A percentile compares a stretch with the other conserved stretches of the same genome.
These are phyloP conservation scores for Neoaliturus tenellus DNA, from an alignment of 2,888 invertebrate species.

Conservation along the genomic window DNA sequence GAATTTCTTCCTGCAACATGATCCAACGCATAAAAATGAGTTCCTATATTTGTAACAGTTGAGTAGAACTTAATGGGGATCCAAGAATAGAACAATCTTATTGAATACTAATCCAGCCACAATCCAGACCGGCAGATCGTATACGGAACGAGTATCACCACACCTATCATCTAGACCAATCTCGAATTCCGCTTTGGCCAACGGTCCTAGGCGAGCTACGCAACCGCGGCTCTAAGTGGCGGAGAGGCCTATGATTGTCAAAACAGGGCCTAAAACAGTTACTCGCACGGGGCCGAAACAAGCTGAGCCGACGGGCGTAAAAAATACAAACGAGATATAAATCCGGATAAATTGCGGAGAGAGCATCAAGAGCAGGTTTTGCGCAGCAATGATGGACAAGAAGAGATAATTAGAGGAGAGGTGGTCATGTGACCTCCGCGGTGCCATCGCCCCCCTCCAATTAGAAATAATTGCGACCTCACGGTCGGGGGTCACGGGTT, in stretches of 20 bases:
- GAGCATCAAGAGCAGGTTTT: conserved; percentile 41
- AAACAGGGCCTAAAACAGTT: conserved; percentile 26
- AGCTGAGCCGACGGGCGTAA: conserved; percentile 9
- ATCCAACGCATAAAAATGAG: too few species aligned
- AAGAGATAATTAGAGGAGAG: conserved; percentile 41
- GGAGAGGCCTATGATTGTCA: neutral
- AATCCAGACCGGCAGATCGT: neutral
- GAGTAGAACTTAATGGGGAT: neutral
- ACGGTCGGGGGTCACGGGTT: conserved; percentile 18
- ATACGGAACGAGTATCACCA: neutral
- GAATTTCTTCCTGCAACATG: too few species aligned
- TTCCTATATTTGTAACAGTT: too few species aligned
- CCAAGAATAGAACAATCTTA: neutral
- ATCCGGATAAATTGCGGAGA: conserved; percentile 29
- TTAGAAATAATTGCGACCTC: conserved; percentile 1
- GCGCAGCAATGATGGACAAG: conserved; percentile 24
- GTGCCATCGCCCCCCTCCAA: neutral
- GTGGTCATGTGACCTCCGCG: neutral
- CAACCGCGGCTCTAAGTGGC: neutral
- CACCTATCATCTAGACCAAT: conserved; percentile 20
- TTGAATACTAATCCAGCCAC: neutral
- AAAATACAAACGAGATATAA: conserved; percentile 37
- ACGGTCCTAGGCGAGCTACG: conserved; percentile 13
- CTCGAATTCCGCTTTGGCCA: neutral
- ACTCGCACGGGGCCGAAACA: neutral